Base-by-base conservation (phyloP, 2,888 invertebrate species). In the Drepana falcataria region DNA sequence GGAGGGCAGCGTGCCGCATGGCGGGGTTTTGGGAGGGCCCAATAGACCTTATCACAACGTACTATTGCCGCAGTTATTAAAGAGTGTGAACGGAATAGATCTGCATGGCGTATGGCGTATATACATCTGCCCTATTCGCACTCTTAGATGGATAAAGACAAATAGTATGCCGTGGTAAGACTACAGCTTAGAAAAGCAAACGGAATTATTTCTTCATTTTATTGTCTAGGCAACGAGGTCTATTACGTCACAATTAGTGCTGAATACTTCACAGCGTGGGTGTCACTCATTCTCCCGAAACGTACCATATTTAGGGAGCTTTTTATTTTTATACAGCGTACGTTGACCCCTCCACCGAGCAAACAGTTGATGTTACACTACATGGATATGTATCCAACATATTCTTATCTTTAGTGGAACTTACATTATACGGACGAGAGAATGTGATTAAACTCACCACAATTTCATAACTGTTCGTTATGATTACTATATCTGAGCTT, bases 281-380 rank as follows among this genome's bases (percentile, higher is more conserved):
- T 56, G 59, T 48, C 55, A 40, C 60, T 52, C 44, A 44, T 59
- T 61, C 59, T 60, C 60, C 61, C 59, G 61, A 59, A 57, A 57
- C 61, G 61, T 62, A 63, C 63, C 60, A 64, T 66, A 69, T 78
- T 76, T 75, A 72, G 78, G 73, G 75, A 72, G 77, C 73, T 74
- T 66, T 79, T 79, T 83, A 83, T 83, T 83, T 83, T 79, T 80
- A 80, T 64, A 67, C 73, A 55, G 65, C 73, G 83, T 67, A 55
- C 81, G 59, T 78, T 78, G 79, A 80, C 77, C 77, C 65, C 59
- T 47, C 47, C 59, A 64, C 68, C 59, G 54, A 60, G 67, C 65
- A 64, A 68, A 71, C 62, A 65, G 63, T 63, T 57, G 2, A 65
- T 55, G 62, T 70, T 58, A 63, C 59, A 60, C 58, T 60, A 52